Evolutionary conservation across 2,797 vertebrate genomes (phyloP), one percentile per base, ranked within the genome.

Genomic region (Danio tinwini): DNA sequence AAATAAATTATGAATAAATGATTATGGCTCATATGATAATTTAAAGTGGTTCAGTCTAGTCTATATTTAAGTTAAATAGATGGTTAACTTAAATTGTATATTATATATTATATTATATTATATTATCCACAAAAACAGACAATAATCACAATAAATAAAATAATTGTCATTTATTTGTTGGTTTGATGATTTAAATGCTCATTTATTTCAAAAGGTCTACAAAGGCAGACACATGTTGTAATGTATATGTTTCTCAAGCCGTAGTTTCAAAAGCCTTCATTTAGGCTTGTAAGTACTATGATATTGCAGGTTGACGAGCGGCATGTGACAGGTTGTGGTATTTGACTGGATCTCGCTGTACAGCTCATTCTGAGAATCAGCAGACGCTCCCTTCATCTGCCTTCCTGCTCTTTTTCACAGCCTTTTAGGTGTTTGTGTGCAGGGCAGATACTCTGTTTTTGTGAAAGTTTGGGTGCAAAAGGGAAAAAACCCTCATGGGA

Each of bases 241-340:
- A n/a, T n/a, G 39, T 40, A 39, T 2, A 42, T n/a, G 16, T 70
- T 16, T 49, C 17, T 7, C 6, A n/a, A 50, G 29, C 45, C 8
- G 16, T 13, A 29, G 0, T 69, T n/a, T 17, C 1, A 3, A 50
- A 47, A 52, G n/a, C 21, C n/a, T 29, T 45, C 6, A 14, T 62
- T 55, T 56, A 55, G 6, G 16, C 9, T 14, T 74, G 58, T 62
- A 44, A 40, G 62, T 55, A 13, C 21, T 42, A 19, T 5, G 14
- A 63, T n/a, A 47, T 12, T 14, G n/a, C 6, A 64, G 14, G 0
- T 11, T 1, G 7, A 16, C 7, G n/a, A 52, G 59, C 39, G 13
- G 59, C 75, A 77, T 1, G 53, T 68, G 53, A 76, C 74, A 47
- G 74, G 63, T 68, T 77, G 75, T 77, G 75, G 63, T 68, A 37